Evolutionary conservation across 2,113 vertebrate species (phyloP).

Genomic region (Jaculus jaculus): DNA sequence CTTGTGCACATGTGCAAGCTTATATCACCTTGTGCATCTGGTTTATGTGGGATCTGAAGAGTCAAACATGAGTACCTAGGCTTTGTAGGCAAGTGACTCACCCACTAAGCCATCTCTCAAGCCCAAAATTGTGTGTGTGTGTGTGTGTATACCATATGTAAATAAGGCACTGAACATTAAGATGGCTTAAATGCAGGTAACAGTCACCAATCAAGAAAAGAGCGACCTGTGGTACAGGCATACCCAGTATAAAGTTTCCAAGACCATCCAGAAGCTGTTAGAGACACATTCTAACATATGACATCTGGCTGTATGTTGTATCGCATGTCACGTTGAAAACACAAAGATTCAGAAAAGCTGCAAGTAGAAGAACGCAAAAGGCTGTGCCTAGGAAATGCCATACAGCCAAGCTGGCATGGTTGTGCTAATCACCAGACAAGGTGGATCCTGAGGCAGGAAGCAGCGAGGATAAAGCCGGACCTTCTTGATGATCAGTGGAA

Average conservation of each 20-base stretch:
- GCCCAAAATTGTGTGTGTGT: no score
- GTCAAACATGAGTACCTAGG: no score
- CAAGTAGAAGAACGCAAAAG: not conserved
- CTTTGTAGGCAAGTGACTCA: no score
- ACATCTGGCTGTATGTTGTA: no score
- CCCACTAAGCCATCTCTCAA: no score
- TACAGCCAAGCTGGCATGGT: not conserved
- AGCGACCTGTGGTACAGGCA: not conserved
- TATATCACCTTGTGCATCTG: no score
- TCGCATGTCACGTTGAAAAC: rapidly evolving
- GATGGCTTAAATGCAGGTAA: not conserved
- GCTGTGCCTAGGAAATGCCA: not conserved
- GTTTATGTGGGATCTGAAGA: no score
- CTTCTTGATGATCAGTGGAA: rapidly evolving
- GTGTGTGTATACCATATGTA: not conserved
- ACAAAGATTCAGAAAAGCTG: not conserved
- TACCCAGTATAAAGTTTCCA: not conserved
- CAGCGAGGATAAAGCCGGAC: rapidly evolving
- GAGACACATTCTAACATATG: not conserved
- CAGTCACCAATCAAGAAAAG: not conserved
- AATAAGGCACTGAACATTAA: not conserved
- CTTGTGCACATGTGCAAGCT: no score
- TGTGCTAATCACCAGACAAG: rapidly evolving
- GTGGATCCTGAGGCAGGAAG: no score
- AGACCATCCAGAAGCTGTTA: no score